Percentiles rank a stretch among this genome's conserved stretches.
Evolutionary conservation across 2,888 invertebrate genomes (phyloP).

Genomic region (Apotomis betuletana): DNA sequence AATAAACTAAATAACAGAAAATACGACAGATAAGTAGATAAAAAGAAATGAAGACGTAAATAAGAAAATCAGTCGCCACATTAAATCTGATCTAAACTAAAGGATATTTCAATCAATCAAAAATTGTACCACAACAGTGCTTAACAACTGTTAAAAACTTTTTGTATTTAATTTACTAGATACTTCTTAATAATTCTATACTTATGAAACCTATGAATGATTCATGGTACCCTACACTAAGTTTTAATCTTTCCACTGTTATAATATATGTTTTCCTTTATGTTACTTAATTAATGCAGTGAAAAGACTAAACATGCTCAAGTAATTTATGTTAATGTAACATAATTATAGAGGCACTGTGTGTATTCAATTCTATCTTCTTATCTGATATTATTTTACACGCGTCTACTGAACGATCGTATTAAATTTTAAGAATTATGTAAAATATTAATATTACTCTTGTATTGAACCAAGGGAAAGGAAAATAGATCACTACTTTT

Average conservation of each 20-base stretch:
- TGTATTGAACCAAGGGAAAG: constrained; percentile 26
- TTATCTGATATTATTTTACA: constrained; percentile 73
- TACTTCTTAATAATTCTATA: constrained; percentile 66
- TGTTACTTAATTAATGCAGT: constrained; percentile 56
- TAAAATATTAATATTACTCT: constrained; percentile 51
- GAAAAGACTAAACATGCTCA: constrained; percentile 79
- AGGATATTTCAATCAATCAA: constrained; percentile 46
- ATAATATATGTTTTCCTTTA: constrained; percentile 46
- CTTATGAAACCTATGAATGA: constrained; percentile 69
- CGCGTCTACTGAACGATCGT: constrained; percentile 61
- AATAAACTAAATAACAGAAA: constrained; percentile 42
- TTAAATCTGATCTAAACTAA: constrained; percentile 35
- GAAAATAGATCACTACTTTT: constrained; percentile 36
- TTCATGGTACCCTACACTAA: constrained; percentile 75
- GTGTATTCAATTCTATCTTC: constrained; percentile 78
- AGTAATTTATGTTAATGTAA: constrained; percentile 84
- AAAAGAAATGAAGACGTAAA: constrained; percentile 51
- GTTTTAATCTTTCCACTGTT: constrained; percentile 76
- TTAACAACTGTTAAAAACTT: constrained; percentile 55
- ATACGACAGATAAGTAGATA: constrained; percentile 43
- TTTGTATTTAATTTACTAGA: constrained; percentile 53
- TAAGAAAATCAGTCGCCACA: constrained; percentile 43
- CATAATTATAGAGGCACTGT: constrained; percentile 85
- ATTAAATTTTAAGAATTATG: constrained; percentile 54
- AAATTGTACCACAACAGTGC: constrained; percentile 66